Conservation (phyloP, 1,140 invertebrate species). For the Coenobita brevimanus region DNA sequence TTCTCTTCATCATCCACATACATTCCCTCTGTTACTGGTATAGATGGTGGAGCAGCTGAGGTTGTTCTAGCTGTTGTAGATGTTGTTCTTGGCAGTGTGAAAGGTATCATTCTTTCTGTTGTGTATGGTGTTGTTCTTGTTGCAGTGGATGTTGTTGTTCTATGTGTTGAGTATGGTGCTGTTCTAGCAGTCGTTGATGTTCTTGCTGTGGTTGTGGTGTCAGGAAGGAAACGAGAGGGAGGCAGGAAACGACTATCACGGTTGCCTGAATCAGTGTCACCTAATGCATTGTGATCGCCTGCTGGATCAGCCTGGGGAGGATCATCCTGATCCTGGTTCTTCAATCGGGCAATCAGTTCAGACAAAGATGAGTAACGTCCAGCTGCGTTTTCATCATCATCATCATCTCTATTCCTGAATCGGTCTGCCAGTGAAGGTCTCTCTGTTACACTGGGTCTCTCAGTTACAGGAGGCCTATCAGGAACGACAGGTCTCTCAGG, state of each 20-base stretch:
- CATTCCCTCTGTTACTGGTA: not conserved
- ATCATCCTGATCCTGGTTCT: conserved; percentile 13
- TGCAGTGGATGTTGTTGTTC: not conserved
- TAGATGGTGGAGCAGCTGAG: not conserved
- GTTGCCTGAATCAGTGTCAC: not conserved
- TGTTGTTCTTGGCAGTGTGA: too few species aligned
- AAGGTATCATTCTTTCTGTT: not conserved
- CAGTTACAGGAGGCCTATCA: not conserved
- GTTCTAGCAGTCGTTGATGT: not conserved
- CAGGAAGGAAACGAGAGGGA: not conserved
- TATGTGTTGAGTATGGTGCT: too few species aligned
- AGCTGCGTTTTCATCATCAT: not conserved
- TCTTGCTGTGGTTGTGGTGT: conserved; percentile 11
- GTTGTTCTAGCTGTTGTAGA: not conserved
- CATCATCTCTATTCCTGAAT: not conserved
- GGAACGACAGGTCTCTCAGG: not conserved
- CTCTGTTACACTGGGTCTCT: not conserved
- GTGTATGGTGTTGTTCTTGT: not conserved
- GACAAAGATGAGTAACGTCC: conserved; percentile 40
- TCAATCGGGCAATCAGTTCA: conserved; percentile 40
- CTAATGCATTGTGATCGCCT: conserved; percentile 8
- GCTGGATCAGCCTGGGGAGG: not conserved
- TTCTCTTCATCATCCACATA: not conserved
- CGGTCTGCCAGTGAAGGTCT: not conserved
- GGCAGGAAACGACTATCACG: conserved; percentile 25